These are phyloP conservation scores for Lepus timidus DNA, from an alignment of 2,113 vertebrate species.

Conservation along the genomic window DNA sequence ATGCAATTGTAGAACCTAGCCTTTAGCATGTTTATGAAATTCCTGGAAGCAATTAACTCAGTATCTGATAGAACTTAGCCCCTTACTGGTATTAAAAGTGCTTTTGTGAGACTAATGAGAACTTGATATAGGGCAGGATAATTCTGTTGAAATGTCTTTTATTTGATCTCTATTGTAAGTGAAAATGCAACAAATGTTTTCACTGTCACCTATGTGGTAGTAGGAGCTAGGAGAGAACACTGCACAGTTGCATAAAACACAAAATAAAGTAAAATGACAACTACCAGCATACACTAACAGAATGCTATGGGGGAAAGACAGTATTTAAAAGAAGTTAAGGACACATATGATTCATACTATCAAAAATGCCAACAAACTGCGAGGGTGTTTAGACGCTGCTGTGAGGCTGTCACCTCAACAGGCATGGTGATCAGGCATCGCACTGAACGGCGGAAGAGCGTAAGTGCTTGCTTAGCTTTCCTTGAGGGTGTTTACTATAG, in stretches of 20 bases:
- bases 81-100: not conserved
- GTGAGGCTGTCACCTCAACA: not conserved
- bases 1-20: not conserved
- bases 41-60: not conserved
- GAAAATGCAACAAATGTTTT: not conserved
- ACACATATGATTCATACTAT: no score
- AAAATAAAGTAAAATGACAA: no score
- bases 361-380: not conserved
- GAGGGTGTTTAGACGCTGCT: not conserved
- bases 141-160: slow-evolving; percentile 25
- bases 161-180: slow-evolving; percentile 4
- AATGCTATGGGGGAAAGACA: no score
- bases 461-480: not conserved
- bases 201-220: no score
- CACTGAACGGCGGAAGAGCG: not conserved
- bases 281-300: no score
- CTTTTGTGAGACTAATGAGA: not conserved
- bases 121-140: not conserved
- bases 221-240: no score
- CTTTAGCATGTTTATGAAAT: not conserved
- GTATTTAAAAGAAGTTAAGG: no score
- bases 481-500: not conserved
- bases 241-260: no score
- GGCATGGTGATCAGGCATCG: not conserved
- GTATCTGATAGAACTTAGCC: not conserved